Percentiles rank a stretch among this genome's conserved stretches.
Evolutionary conservation across 2,113 vertebrate species (phyloP).

Genomic region (Nycticorax nycticorax): DNA sequence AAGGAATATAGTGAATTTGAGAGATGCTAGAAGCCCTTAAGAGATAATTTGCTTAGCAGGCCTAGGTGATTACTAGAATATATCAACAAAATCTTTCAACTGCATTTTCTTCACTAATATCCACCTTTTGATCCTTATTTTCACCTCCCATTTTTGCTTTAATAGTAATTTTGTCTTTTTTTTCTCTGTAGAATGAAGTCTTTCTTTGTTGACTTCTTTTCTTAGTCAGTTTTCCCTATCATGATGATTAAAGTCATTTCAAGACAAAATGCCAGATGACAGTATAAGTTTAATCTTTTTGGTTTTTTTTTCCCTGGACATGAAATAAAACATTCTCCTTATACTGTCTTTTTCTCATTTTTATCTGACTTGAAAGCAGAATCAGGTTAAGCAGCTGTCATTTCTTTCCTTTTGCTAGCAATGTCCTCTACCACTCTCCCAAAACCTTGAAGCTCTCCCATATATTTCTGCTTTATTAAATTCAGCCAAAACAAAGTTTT

Average conservation of each 20-base stretch:
- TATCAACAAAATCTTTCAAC: not conserved
- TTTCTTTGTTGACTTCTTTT: not conserved
- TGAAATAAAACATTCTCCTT: not conserved
- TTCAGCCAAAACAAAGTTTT: not conserved
- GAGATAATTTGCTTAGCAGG: not conserved
- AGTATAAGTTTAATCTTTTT: not conserved
- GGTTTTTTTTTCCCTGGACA: not conserved
- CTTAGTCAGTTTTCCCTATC: not conserved
- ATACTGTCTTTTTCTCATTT: not conserved
- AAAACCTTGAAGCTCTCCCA: not conserved
- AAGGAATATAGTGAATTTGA: not conserved
- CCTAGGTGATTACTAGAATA: not conserved
- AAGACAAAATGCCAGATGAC: not conserved
- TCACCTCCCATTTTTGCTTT: not conserved
- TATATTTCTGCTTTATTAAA: not conserved
- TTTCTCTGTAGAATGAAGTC: not conserved
- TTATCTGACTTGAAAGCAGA: not conserved
- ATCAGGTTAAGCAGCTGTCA: not conserved
- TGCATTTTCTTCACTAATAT: not conserved
- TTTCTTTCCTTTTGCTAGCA: not conserved
- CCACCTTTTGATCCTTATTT: not conserved
- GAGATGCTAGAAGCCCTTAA: not conserved
- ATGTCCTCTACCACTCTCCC: not conserved
- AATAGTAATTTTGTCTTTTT: not conserved
- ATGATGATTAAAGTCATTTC: not conserved